These are phyloP conservation scores for Megalops atlanticus DNA, from an alignment of 2,113 vertebrate genomes.

Conservation along the genomic window DNA sequence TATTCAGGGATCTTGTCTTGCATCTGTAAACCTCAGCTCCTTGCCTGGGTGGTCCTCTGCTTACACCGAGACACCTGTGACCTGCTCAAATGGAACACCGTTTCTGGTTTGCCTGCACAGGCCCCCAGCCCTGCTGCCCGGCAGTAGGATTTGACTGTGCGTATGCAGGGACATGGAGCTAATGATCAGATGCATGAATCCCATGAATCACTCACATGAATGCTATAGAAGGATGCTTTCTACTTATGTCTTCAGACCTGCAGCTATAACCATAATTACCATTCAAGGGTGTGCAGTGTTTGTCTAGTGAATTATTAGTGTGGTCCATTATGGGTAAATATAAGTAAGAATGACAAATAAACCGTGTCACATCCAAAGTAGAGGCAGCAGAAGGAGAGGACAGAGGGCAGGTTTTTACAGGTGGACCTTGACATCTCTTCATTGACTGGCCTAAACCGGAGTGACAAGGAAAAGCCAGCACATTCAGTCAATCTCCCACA, in stretches of 20 bases:
- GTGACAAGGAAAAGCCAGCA: no score
- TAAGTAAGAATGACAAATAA: no score
- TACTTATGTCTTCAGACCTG: background rate
- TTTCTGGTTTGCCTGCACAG: no score
- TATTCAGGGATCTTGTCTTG: background rate
- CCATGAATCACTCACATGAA: no score
- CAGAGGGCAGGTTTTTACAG: no score
- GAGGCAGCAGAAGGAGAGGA: no score
- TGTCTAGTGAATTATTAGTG: background rate
- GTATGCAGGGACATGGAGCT: background rate
- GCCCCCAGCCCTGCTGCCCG: background rate
- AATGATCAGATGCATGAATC: background rate
- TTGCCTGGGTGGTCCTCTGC: no score
- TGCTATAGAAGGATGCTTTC: background rate
- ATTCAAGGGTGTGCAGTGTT: background rate
- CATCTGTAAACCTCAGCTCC: background rate
- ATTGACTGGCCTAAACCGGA: no score
- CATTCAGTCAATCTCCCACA: background rate
- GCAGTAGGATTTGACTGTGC: background rate
- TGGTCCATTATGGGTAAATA: background rate
- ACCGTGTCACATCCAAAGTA: no score
- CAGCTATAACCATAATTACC: background rate
- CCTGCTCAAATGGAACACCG: background rate
- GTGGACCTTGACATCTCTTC: no score
- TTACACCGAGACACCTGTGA: background rate